Base-by-base conservation (phyloP, 2,888 invertebrate genomes). In the Volucella inanis region DNA sequence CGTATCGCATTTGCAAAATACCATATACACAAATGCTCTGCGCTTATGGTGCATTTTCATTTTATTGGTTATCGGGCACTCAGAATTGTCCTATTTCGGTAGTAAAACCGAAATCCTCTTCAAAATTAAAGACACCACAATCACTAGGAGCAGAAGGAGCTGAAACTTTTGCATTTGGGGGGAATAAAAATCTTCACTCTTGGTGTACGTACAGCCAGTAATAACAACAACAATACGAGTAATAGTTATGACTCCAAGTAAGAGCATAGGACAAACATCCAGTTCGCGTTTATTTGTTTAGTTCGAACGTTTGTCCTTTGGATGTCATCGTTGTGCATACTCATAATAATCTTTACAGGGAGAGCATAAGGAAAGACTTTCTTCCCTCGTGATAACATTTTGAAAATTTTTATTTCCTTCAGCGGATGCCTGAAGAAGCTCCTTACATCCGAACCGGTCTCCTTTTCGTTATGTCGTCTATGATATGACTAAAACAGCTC, bases 381-480 rank as follows among this genome's bases (percentile, higher is more conserved):
- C 74, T 79, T 65, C 15, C 55, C 71, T 50, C 71, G 55, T 50
- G 84, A 84, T 80, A 84, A 71, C 71, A 75, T 80, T 84, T 43
- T 67, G 49, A 65, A 50, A 79, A 79, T 75, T 75, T 79, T 79
- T 79, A 80, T 80, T 80, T 67, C 80, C 76, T 80, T 67, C 75
- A 76, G 80, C 84, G 84, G 84, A 76, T 84, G 80, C 75, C 80
- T 65, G 61, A 54, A 80, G 67, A 67, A 84, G 80, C 75, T 80
- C 75, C 70, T 61, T 67, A 47, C 74, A 79, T 64, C 68, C 72
- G 43, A 50, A 11, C 50, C 45, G 14, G 31, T 64, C 50, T 70
- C 11, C 39, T 41, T 39, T 45, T 38, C 43, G 57, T 43, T 61
- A 39, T 61, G 47, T 61, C 54, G 68, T 62, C 61, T 50, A 59